Evolutionary conservation across 2,113 vertebrate genomes (phyloP), one percentile per base, ranked within the genome.

Genomic region (Poicephalus meyeri): DNA sequence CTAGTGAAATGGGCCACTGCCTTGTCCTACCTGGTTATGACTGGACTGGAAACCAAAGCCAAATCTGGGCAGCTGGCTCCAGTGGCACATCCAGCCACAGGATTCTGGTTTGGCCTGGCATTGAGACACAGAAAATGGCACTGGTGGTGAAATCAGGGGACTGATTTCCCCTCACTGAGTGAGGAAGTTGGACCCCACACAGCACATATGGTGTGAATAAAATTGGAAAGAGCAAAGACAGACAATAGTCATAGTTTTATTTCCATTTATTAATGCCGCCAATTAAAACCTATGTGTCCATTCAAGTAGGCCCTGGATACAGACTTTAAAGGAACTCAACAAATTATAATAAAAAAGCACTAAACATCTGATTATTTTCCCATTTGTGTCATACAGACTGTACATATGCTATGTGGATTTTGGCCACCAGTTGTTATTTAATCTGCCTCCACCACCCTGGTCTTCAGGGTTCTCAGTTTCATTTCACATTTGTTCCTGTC

Each of bases 231-330:
- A 72, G 52, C 35, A 44, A 70, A 49, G 26, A 25, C 17, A 64
- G 68, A 50, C 69, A 39, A 5, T 2, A 69, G 25, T 21, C 6
- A 1, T 39, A 11, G 14, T 25, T 86, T 86, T 74, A 8, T 61
- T 93, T 90, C 63, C 3, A 3, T 96, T 97, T 96, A 95, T 97
- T 97, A 65, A 55, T 56, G 42, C 31, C 68, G 26, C 26, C n/a
- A 56, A 1, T 72, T 89, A 64, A 64, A 86, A 68, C 5, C 6
- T 35, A 1, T 16, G 4, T 50, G 13, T 56, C 19, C 58, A 14
- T 91, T 89, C 39, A 55, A 50, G 26, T 11, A 56, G 13, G 23
- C 60, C 79, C 68, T 49, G 52, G 61, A 56, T 63, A 78, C 50
- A 91, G 82, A 81, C 39, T 80, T 66, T 63, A 56, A 88, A 74